Evolutionary conservation across 2,113 vertebrate species (phyloP).

Genomic region (Hymenochirus boettgeri): DNA sequence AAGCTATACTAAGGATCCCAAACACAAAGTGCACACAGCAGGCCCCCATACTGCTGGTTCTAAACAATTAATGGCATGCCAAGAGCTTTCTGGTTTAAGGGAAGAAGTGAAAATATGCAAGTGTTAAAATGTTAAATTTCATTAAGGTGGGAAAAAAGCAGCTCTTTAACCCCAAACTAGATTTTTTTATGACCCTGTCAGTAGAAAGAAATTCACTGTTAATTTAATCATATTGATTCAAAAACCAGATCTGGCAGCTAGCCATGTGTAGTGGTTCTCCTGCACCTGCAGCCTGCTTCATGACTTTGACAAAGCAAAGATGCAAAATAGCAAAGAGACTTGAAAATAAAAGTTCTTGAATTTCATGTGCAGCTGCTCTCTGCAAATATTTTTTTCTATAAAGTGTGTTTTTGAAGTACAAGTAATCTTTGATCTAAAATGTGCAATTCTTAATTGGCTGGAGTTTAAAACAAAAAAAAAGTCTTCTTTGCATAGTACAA

Average conservation of each 20-base stretch:
- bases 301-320: neutral
- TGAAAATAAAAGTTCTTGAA: slow-evolving; percentile 53
- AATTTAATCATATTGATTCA: slow-evolving; percentile 81
- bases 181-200: slow-evolving; percentile 60
- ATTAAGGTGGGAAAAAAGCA: slow-evolving; percentile 47
- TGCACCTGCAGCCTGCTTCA: slow-evolving; percentile 58
- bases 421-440: no score
- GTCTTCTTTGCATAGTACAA: no score
- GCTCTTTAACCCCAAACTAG: slow-evolving; percentile 49
- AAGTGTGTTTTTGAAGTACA: no score
- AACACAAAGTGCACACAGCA: accelerated
- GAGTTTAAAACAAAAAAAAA: no score
- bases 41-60: slow-evolving; percentile 34
- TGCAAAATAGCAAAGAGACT: neutral
- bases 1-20: slow-evolving; percentile 49
- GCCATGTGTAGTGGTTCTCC: slow-evolving; percentile 61
- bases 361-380: slow-evolving; percentile 59
- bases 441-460: no score
- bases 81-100: slow-evolving; percentile 36
- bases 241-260: slow-evolving; percentile 67
- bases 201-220: slow-evolving; percentile 68
- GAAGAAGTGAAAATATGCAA: slow-evolving; percentile 45
- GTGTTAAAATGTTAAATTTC: slow-evolving; percentile 60
- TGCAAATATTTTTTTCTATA: no score
- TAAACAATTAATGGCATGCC: slow-evolving; percentile 49